phyloP scores from a whole-genome alignment of 2,888 invertebrate species.

The Trachelus troglodyta region DNA sequence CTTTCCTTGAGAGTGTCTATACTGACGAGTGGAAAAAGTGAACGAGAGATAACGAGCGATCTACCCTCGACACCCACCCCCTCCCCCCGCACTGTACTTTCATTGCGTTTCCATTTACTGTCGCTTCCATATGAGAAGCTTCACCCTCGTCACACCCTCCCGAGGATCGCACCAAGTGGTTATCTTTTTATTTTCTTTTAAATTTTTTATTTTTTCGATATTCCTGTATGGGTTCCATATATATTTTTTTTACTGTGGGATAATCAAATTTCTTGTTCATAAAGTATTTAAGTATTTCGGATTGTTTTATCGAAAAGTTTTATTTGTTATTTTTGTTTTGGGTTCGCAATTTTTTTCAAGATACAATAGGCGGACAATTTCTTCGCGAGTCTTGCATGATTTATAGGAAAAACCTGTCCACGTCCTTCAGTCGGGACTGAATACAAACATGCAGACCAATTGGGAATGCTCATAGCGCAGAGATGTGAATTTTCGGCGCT shows the following conservation, averaged over 20 bases:
- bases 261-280: neutral
- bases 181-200: neutral
- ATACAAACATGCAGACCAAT: neutral
- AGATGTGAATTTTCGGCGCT: slow-evolving; percentile 4
- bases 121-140: neutral
- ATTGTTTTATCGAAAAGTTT: neutral
- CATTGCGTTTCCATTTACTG: neutral
- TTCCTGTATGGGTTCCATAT: neutral
- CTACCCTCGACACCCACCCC: neutral
- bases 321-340: too few species aligned
- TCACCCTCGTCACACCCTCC: neutral
- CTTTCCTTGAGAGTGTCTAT: neutral
- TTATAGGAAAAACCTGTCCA: neutral
- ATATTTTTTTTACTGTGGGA: neutral
- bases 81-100: neutral
- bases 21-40: neutral
- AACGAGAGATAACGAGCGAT: neutral
- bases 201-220: neutral
- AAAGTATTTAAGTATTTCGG: neutral
- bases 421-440: neutral
- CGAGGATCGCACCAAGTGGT: neutral
- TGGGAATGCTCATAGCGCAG: neutral
- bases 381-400: neutral
- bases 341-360: too few species aligned
- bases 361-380: neutral